Conservation (phyloP, 2,113 vertebrate species). For the Tyrannus savana region DNA sequence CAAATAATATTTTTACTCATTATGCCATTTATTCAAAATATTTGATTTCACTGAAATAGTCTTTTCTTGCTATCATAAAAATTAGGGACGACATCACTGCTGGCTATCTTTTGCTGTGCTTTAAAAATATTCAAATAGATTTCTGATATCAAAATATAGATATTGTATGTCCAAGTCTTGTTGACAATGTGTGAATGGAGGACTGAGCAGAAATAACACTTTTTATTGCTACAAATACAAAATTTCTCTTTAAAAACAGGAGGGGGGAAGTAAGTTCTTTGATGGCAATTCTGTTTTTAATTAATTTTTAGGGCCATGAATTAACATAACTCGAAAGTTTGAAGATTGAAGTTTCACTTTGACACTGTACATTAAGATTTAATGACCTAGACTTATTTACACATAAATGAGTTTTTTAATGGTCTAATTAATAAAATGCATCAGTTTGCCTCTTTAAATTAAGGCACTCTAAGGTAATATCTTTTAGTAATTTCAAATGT, state of each 20-base stretch:
- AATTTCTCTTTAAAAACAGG: not conserved
- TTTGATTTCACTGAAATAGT: not conserved
- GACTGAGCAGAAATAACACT: not conserved
- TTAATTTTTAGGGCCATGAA: conserved; percentile 38
- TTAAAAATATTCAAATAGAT: not conserved
- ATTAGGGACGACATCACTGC: not conserved
- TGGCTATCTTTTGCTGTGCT: not conserved
- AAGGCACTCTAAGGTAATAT: conserved; percentile 41
- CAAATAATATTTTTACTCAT: not conserved
- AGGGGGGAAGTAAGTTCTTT: not conserved
- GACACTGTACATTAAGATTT: conserved; percentile 65
- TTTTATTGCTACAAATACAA: not conserved
- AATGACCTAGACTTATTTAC: conserved; percentile 75
- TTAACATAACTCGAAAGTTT: conserved; percentile 7
- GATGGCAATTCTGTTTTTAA: conserved; percentile 52
- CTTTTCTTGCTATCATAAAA: not conserved
- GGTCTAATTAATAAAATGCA: conserved; percentile 73
- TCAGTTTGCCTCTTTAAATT: conserved; percentile 69
- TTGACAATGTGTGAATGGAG: not conserved
- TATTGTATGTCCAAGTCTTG: not conserved
- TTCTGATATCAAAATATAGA: not conserved
- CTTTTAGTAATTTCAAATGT: conserved; percentile 50
- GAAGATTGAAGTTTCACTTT: conserved; percentile 14
- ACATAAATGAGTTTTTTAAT: conserved; percentile 75
- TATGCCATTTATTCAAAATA: not conserved